Percentiles rank a stretch among this genome's conserved stretches.
These are phyloP conservation scores for Drosophila jambulina DNA, from an alignment of 1,140 invertebrate species.

Conservation along the genomic window DNA sequence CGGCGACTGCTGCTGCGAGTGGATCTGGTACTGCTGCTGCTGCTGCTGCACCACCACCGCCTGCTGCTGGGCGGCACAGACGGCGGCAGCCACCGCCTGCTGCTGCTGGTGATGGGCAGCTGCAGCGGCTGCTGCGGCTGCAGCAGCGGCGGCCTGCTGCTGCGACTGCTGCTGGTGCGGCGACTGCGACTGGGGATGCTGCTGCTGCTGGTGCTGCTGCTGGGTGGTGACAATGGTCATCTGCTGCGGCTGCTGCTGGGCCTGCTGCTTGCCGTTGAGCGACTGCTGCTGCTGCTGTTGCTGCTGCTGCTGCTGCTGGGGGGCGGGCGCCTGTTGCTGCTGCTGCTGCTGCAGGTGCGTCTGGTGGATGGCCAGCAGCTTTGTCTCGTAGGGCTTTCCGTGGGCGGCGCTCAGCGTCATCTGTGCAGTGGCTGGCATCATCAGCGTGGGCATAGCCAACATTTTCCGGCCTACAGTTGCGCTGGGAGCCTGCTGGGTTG, in stretches of 20 bases:
- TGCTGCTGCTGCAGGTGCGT: conserved; percentile 78
- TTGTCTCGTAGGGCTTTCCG: conserved; percentile 82
- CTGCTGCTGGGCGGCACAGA: conserved; percentile 79
- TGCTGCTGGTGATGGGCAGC: conserved; percentile 72
- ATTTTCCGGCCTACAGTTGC: conserved; percentile 64
- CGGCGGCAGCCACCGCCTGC: conserved; percentile 74
- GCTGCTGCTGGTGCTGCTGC: conserved; percentile 73
- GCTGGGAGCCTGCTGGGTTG: conserved; percentile 43
- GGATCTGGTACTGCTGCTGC: conserved; percentile 82
- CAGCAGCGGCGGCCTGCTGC: conserved; percentile 70
- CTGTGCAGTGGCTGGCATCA: conserved; percentile 85
- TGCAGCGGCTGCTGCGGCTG: conserved; percentile 72
- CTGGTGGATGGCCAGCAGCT: conserved; percentile 83
- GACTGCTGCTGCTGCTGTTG: conserved; percentile 67
- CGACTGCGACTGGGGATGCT: conserved; percentile 69
- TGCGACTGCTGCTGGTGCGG: conserved; percentile 71
- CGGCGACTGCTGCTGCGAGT: conserved; percentile 84
- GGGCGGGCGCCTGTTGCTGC: conserved; percentile 62
- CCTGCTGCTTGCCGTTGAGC: conserved; percentile 68
- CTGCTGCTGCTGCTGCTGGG: conserved; percentile 64
- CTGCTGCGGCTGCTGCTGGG: conserved; percentile 73
- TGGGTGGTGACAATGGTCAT: conserved; percentile 75
- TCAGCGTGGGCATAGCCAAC: conserved; percentile 85
- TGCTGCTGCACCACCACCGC: conserved; percentile 80
- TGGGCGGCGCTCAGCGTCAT: conserved; percentile 82